Base-by-base conservation (phyloP, 2,797 vertebrate genomes). In the Holocentrus rufus region DNA sequence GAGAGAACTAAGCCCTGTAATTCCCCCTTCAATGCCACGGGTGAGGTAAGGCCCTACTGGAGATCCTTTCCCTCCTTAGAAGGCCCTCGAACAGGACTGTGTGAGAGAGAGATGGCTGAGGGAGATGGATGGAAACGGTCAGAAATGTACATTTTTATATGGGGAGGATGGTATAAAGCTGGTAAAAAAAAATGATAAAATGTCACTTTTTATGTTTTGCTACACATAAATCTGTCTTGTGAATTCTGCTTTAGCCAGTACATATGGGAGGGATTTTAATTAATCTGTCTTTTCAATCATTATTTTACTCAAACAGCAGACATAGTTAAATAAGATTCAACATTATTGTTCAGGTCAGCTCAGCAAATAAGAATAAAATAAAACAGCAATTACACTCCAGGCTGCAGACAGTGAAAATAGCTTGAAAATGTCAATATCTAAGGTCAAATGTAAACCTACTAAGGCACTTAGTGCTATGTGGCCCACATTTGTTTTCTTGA, bases 1-100 rank as follows among this genome's bases (percentile, higher is more conserved):
- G 88, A 92, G 85, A 92, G 86, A 92, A 88, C 90, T 93, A 92
- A 94, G 91, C 90, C 84, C 85, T 63, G 77, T 92, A 92, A 93
- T 92, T 91, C 91, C 86, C 75, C 52, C 77, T 84, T 77, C 85
- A 87, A 86, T 87, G 89, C 87, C 87, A 69, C 57, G 79, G 81
- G 89, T 91, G 86, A 87, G 86, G 88, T 87, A 83, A 75, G 88
- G 82, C 86, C 86, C 27, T 57, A 79, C 77, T 84, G 68, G 60
- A 85, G 80, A 84, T 70, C 69, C 72, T 61, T 77, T 69, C 63
- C 72, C 84, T 80, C 68, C 77, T 42, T 65, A 79, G 75, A 77
- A 67, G 59, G 46, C 66, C 65, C 65, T 67, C 42, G 23, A 36
- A 70, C 31, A 44, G 57, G 18, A 14, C 56, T 46, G 27, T 25